Percentiles rank a stretch among this genome's conserved stretches.
Evolutionary conservation across 92 coral and sea anemone species (phyloP).

Genomic region (Paragorgia papillata): DNA sequence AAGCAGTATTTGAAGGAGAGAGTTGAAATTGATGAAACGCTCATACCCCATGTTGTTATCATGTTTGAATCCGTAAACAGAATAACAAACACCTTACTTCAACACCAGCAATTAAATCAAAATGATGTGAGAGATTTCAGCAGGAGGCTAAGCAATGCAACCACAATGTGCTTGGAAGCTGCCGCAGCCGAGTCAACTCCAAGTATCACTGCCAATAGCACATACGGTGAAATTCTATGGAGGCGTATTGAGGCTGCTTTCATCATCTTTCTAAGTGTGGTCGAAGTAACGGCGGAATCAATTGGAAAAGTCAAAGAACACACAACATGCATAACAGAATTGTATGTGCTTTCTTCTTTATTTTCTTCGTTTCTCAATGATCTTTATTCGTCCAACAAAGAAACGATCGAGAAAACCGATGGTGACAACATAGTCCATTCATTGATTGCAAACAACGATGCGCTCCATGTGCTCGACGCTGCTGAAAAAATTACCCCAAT

Average conservation of each 20-base stretch:
- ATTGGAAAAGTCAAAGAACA: constrained; percentile 10
- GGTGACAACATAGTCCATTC: neutral
- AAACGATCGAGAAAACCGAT: neutral
- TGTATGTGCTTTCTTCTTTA: constrained; percentile 3
- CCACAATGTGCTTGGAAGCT: neutral
- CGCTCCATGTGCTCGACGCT: neutral
- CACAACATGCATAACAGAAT: neutral
- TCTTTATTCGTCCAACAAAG: constrained; percentile 10
- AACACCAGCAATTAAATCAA: neutral
- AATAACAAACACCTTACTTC: neutral
- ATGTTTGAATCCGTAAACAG: constrained; percentile 7
- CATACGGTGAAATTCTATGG: neutral
- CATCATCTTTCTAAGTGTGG: neutral
- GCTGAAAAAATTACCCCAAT: neutral
- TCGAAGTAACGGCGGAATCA: neutral
- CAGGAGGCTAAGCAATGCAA: neutral
- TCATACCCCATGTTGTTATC: neutral
- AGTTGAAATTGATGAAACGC: neutral
- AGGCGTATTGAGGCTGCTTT: constrained; percentile 4
- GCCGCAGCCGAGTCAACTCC: neutral
- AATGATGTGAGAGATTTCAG: constrained; percentile 2
- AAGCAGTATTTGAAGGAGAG: neutral
- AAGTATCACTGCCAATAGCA: neutral
- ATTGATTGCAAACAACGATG: neutral
- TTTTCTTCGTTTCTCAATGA: constrained; percentile 1